These are phyloP conservation scores for Mercenaria mercenaria DNA, from an alignment of 1,140 invertebrate species.

Conservation along the genomic window DNA sequence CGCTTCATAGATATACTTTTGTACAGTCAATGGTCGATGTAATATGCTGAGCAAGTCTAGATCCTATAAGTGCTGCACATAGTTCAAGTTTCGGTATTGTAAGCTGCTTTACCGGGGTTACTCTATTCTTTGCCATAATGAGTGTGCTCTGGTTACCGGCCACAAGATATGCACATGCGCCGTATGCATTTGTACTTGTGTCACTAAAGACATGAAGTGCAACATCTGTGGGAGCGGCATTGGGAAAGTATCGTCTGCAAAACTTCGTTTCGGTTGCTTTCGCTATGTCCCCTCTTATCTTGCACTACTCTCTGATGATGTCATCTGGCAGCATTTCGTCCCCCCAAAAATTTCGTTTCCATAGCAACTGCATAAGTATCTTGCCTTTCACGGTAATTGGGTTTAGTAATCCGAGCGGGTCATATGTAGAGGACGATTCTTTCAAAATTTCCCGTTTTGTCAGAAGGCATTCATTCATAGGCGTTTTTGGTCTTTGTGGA, in stretches of 20 bases:
- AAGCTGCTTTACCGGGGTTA: neutral
- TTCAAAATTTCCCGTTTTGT: neutral
- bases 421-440: neutral
- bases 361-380: neutral
- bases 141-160: neutral
- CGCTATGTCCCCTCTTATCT: too few relatives aligned
- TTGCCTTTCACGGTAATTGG: neutral
- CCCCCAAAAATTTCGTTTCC: neutral
- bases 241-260: neutral
- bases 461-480: neutral
- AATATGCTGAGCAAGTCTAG: neutral
- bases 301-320: neutral
- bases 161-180: neutral
- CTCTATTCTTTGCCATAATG: slow-evolving; percentile 21
- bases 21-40: neutral
- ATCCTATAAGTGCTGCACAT: neutral
- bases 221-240: neutral
- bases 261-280: too few relatives aligned
- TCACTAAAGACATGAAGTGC: neutral
- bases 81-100: slow-evolving; percentile 15
- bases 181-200: neutral
- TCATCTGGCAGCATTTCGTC: neutral
- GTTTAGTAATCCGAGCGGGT: neutral
- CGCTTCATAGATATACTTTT: neutral
- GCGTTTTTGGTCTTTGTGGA: neutral